A percentile compares a stretch with the other conserved stretches of the same genome.
Evolutionary conservation across 2,888 invertebrate genomes (phyloP).

Genomic region (Buathra laborator): DNA sequence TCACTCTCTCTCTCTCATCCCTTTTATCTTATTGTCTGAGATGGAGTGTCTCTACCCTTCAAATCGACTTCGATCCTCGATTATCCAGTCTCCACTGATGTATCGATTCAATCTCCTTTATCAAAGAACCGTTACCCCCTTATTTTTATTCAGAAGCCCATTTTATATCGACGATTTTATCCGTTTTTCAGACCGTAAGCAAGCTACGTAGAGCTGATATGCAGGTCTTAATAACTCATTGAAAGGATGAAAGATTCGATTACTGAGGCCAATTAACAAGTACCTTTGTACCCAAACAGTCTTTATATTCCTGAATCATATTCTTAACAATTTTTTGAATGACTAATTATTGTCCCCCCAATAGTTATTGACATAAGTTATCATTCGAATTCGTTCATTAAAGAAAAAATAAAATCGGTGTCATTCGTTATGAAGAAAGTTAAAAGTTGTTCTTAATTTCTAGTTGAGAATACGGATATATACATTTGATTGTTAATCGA

Average conservation of each 20-base stretch:
- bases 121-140: not conserved
- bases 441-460: not conserved
- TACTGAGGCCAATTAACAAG: not conserved
- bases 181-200: not conserved
- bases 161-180: not conserved
- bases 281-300: not conserved
- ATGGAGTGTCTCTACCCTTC: conserved; percentile 28
- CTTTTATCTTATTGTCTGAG: conserved; percentile 44
- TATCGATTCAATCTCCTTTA: conserved; percentile 23
- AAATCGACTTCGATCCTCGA: conserved; percentile 36
- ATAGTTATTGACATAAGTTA: not conserved
- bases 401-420: not conserved
- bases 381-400: not conserved
- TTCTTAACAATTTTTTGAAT: too few relatives aligned
- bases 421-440: not conserved
- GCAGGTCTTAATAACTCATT: not conserved
- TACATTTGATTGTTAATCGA: not conserved
- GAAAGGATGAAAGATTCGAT: not conserved
- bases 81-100: conserved; percentile 39
- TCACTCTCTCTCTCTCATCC: not conserved
- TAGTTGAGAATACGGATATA: not conserved
- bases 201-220: not conserved
- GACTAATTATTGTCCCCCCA: not conserved
- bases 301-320: too few relatives aligned
- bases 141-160: not conserved